Percentiles rank a stretch among this genome's conserved stretches.
Evolutionary conservation across 1,140 invertebrate species (phyloP).

Genomic region (Aradophagus sp.): DNA sequence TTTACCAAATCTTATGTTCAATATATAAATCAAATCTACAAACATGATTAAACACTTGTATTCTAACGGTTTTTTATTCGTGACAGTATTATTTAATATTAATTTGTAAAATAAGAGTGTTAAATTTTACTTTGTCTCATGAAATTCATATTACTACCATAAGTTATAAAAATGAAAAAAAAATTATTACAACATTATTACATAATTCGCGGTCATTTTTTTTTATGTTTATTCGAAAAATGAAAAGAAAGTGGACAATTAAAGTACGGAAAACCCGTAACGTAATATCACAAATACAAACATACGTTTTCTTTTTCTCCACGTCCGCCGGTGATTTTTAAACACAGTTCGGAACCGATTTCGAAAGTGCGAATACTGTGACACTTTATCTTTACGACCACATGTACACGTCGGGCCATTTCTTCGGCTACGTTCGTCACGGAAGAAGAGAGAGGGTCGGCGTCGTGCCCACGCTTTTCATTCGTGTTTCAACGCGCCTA

Average conservation of each 20-base stretch:
- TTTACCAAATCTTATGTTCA: too few species aligned
- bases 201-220: too few species aligned
- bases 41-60: too few species aligned
- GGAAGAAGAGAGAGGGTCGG: conserved; percentile 61
- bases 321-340: conserved; percentile 5
- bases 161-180: too few species aligned
- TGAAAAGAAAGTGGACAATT: conserved; percentile 5
- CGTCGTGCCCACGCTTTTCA: conserved; percentile 61
- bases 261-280: conserved; percentile 4
- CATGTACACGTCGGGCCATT: conserved; percentile 24
- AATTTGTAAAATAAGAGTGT: too few species aligned
- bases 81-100: too few species aligned
- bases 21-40: too few species aligned
- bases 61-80: too few species aligned
- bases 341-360: conserved; percentile 30
- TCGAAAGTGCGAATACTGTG: conserved; percentile 50
- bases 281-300: background rate
- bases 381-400: conserved; percentile 34
- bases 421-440: conserved; percentile 38
- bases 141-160: too few species aligned
- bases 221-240: background rate
- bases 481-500: conserved; percentile 40
- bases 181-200: too few species aligned
- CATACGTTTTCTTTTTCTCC: conserved; percentile 4
- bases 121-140: too few species aligned